These are phyloP conservation scores for Theretra japonica DNA, from an alignment of 2,888 invertebrate species.

Conservation along the genomic window DNA sequence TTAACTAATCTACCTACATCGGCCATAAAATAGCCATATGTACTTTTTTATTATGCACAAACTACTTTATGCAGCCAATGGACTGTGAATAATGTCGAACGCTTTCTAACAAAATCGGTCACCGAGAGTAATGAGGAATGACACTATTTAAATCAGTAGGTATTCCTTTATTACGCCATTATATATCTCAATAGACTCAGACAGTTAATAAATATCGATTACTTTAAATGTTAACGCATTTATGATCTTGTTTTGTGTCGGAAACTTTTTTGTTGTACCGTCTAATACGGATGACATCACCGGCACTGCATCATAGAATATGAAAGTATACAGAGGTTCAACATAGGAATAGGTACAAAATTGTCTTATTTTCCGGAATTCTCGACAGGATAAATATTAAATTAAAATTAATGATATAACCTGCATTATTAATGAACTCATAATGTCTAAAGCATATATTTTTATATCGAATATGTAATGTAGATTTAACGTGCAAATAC, in stretches of 20 bases:
- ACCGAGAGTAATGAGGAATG: background rate
- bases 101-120: background rate
- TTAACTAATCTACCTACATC: no score
- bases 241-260: slow-evolving; percentile 5
- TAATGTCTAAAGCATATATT: no score
- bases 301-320: slow-evolving; percentile 42
- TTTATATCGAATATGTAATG: no score
- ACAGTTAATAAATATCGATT: background rate
- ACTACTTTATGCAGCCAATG: background rate
- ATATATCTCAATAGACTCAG: background rate
- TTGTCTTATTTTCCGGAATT: no score
- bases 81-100: background rate
- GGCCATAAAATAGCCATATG: no score
- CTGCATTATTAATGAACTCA: no score
- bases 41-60: background rate
- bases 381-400: no score
- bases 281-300: slow-evolving; percentile 43
- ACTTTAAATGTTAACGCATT: background rate
- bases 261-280: slow-evolving; percentile 24
- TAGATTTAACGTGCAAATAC: no score
- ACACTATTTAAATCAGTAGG: background rate
- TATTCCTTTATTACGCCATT: background rate
- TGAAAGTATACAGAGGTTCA: slow-evolving; percentile 5
- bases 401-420: no score
- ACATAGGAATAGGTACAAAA: background rate